These are phyloP conservation scores for Marasmarcha lunaedactyla DNA, from an alignment of 2,888 invertebrate species.

Conservation along the genomic window DNA sequence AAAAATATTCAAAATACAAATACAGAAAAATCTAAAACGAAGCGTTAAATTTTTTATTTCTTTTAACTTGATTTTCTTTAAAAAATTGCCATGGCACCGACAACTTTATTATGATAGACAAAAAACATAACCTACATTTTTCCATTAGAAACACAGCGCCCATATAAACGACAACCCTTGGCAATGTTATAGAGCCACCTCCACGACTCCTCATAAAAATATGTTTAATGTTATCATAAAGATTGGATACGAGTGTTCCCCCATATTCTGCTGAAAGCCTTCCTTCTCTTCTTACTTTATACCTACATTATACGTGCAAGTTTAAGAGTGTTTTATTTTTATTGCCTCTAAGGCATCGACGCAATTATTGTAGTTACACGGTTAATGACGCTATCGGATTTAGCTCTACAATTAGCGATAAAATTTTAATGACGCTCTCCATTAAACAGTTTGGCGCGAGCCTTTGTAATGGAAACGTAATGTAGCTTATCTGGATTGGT, in stretches of 20 bases:
- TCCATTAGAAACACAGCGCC: slow-evolving; percentile 13
- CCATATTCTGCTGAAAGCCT: slow-evolving; percentile 43
- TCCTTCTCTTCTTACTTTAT: slow-evolving; percentile 29
- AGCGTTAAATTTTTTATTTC: no score
- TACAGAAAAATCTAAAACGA: no score
- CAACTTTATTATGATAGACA: no score
- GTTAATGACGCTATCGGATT: neutral
- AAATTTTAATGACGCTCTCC: neutral
- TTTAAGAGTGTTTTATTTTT: neutral
- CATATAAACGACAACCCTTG: slow-evolving; percentile 26
- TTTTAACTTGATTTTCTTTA: no score
- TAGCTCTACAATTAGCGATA: neutral
- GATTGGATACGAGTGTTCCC: slow-evolving; percentile 47
- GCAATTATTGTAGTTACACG: neutral
- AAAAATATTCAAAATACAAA: no score
- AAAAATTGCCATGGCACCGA: no score
- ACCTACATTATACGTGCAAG: slow-evolving; percentile 4
- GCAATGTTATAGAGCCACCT: slow-evolving; percentile 47
- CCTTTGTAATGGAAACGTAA: neutral
- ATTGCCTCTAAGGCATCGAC: neutral
- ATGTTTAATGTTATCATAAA: slow-evolving; percentile 66
- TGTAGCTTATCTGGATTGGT: neutral
- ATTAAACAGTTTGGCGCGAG: neutral
- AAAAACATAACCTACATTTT: no score
- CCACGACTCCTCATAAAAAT: slow-evolving; percentile 63